These are phyloP conservation scores for Geotrupes spiniger DNA, from an alignment of 2,888 invertebrate species.

Conservation along the genomic window DNA sequence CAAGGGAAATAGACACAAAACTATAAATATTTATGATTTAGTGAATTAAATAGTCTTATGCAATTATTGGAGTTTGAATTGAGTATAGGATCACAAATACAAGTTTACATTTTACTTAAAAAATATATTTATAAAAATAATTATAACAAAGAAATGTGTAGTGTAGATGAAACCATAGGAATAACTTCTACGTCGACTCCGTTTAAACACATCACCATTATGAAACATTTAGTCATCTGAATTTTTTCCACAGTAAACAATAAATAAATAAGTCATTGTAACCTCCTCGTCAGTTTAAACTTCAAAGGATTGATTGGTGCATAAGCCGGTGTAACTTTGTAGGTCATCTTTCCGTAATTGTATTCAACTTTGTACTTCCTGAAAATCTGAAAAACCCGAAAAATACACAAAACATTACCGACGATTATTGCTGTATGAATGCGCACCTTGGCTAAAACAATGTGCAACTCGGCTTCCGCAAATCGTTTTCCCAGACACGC, in stretches of 20 bases:
- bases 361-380: slow-evolving; percentile 69
- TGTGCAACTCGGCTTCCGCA: slow-evolving; percentile 76
- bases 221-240: too few relatives aligned
- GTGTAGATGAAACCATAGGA: too few relatives aligned
- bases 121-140: too few relatives aligned
- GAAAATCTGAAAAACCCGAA: slow-evolving; percentile 61
- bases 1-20: slow-evolving; percentile 33
- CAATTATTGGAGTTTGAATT: too few relatives aligned
- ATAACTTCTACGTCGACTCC: too few relatives aligned
- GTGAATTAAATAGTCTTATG: too few relatives aligned
- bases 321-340: slow-evolving; percentile 72
- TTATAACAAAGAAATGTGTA: too few relatives aligned
- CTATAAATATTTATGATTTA: not conserved
- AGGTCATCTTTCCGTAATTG: slow-evolving; percentile 63
- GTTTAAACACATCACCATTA: too few relatives aligned
- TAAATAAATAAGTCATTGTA: not conserved
- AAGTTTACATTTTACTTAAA: too few relatives aligned
- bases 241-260: too few relatives aligned
- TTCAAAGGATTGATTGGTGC: slow-evolving; percentile 69
- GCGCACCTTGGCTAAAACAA: slow-evolving; percentile 67
- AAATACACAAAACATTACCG: slow-evolving; percentile 17
- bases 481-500: slow-evolving; percentile 78
- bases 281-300: slow-evolving; percentile 58
- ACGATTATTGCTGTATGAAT: not conserved
- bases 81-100: too few relatives aligned